A percentile compares a stretch with the other conserved stretches of the same genome.
These are phyloP conservation scores for Thalassaphorura encarpata DNA, from an alignment of 1,140 invertebrate species.

Conservation along the genomic window DNA sequence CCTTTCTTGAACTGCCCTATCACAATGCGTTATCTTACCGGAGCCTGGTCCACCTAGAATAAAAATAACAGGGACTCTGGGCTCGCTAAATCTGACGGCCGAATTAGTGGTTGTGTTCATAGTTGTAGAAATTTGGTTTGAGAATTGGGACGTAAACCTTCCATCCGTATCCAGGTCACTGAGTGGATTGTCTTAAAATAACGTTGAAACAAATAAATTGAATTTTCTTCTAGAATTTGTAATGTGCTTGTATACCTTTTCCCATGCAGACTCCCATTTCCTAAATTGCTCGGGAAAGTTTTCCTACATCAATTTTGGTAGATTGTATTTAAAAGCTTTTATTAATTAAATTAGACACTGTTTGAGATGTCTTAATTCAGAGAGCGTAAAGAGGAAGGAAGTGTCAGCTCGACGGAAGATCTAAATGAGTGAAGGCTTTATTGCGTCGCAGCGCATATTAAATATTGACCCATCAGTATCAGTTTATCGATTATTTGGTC, in stretches of 20 bases:
- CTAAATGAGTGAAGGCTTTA: too few species aligned
- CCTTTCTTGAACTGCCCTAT: conserved; percentile 73
- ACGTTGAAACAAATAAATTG: not conserved
- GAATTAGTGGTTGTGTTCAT: not conserved
- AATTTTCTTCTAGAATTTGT: not conserved
- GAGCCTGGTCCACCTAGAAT: conserved; percentile 80
- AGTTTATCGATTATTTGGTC: too few species aligned
- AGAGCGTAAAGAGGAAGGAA: too few species aligned
- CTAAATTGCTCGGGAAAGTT: too few species aligned
- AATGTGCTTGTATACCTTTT: conserved; percentile 16
- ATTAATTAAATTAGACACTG: too few species aligned
- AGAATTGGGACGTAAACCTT: conserved; percentile 13
- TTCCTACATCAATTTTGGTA: too few species aligned
- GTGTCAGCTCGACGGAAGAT: too few species aligned
- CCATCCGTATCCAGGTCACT: conserved; percentile 23
- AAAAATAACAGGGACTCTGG: conserved; percentile 67
- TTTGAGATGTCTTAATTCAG: too few species aligned
- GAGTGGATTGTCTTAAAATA: conserved; percentile 5
- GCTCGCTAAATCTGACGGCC: conserved; percentile 14
- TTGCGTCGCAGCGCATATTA: too few species aligned
- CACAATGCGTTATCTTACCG: conserved; percentile 86
- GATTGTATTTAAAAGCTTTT: too few species aligned
- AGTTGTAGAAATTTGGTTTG: not conserved
- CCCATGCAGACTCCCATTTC: conserved; percentile 24
- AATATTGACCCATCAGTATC: too few species aligned